A percentile compares a stretch with the other conserved stretches of the same genome.
Conservation (phyloP, 2,797 vertebrate genomes). For the Nyctibius grandis region DNA sequence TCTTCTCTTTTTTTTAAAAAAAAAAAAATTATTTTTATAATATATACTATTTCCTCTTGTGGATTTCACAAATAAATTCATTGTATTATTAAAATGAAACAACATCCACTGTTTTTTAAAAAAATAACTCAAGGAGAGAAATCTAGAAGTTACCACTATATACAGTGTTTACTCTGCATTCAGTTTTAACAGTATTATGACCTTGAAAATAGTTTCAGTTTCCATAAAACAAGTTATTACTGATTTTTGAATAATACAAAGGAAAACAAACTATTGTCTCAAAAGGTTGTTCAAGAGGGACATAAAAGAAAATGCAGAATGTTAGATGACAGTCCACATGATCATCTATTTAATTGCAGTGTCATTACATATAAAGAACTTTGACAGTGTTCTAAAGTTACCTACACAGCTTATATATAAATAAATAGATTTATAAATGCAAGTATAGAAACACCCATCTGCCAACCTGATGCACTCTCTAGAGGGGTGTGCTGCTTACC, state of each 20-base stretch:
- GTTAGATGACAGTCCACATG: neutral
- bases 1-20: neutral
- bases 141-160: neutral
- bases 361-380: neutral
- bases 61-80: conserved; percentile 8
- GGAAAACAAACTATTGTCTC: neutral
- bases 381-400: neutral
- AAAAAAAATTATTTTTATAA: neutral
- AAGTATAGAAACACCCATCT: too few relatives aligned
- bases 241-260: neutral
- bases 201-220: neutral
- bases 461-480: too few relatives aligned
- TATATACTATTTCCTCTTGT: neutral
- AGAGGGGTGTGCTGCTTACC: too few relatives aligned
- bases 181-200: neutral
- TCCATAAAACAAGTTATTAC: neutral
- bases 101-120: neutral
- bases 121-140: neutral
- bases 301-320: neutral
- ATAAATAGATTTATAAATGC: neutral
- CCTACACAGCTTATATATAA: neutral
- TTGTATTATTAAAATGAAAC: neutral
- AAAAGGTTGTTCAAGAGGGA: neutral
- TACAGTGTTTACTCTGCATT: neutral
- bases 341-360: neutral